These are phyloP conservation scores for Hystrix cristata DNA, from an alignment of 2,113 vertebrate genomes.

Conservation along the genomic window DNA sequence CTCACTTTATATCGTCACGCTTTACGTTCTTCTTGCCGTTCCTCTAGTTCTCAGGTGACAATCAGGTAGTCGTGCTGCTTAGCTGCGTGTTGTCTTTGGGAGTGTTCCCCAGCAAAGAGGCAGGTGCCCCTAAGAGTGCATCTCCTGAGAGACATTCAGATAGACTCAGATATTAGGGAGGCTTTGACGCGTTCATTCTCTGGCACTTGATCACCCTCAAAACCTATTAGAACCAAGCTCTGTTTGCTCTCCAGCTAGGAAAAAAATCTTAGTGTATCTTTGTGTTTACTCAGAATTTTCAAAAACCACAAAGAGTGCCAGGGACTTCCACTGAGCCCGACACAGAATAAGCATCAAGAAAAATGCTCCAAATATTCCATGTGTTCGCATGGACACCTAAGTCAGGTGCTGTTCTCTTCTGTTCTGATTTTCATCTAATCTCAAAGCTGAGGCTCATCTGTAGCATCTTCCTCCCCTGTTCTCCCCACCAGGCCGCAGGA, in stretches of 20 bases:
- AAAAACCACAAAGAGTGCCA: background rate
- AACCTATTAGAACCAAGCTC: background rate
- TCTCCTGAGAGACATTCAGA: conserved; percentile 38
- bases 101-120: background rate
- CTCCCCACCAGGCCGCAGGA: background rate
- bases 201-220: background rate
- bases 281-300: conserved; percentile 60
- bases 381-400: background rate
- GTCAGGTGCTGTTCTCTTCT: background rate
- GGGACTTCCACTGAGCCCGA: conserved; percentile 14
- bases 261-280: background rate
- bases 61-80: background rate
- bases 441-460: background rate
- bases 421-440: background rate
- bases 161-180: background rate
- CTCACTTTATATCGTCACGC: background rate
- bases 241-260: conserved; percentile 5
- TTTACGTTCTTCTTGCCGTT: background rate
- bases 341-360: conserved; percentile 37
- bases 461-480: background rate
- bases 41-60: background rate
- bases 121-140: background rate
- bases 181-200: background rate
- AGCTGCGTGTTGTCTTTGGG: background rate
- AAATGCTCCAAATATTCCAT: background rate